Evolutionary conservation across 2,888 invertebrate species (phyloP).

Genomic region (Protodeltote pygarga): DNA sequence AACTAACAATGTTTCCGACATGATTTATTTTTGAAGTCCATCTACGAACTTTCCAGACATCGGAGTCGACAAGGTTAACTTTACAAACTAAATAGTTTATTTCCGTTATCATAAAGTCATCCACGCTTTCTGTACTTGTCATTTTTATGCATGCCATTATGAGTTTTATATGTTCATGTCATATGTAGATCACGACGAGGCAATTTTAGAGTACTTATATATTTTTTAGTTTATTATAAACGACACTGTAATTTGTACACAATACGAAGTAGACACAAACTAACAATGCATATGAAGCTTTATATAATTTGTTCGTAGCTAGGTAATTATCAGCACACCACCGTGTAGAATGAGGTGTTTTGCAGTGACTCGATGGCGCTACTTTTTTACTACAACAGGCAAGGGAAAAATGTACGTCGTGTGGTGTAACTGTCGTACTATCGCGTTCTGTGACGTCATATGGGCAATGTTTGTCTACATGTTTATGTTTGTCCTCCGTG

Average conservation of each 20-base stretch:
- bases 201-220: constrained; percentile 55
- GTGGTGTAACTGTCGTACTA: constrained; percentile 53
- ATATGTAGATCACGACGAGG: constrained; percentile 60
- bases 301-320: constrained; percentile 61
- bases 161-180: constrained; percentile 72
- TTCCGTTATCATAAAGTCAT: constrained; percentile 51
- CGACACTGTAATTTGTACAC: constrained; percentile 76
- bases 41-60: constrained; percentile 56
- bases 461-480: constrained; percentile 80
- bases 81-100: constrained; percentile 46
- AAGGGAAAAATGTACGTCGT: constrained; percentile 55
- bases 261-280: constrained; percentile 71
- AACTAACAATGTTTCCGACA: constrained; percentile 74
- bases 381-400: constrained; percentile 86
- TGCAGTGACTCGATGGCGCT: constrained; percentile 77
- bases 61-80: constrained; percentile 47
- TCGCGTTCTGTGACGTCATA: constrained; percentile 67
- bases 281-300: constrained; percentile 74
- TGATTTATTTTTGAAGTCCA: constrained; percentile 87
- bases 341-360: constrained; percentile 56
- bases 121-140: constrained; percentile 70
- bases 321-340: constrained; percentile 58
- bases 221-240: constrained; percentile 60
- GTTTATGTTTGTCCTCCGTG: constrained; percentile 88
- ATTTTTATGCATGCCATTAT: constrained; percentile 80